A percentile compares a stretch with the other conserved stretches of the same genome.
These are phyloP conservation scores for Oophaga sylvatica DNA, from an alignment of 2,797 vertebrate species.

Conservation along the genomic window DNA sequence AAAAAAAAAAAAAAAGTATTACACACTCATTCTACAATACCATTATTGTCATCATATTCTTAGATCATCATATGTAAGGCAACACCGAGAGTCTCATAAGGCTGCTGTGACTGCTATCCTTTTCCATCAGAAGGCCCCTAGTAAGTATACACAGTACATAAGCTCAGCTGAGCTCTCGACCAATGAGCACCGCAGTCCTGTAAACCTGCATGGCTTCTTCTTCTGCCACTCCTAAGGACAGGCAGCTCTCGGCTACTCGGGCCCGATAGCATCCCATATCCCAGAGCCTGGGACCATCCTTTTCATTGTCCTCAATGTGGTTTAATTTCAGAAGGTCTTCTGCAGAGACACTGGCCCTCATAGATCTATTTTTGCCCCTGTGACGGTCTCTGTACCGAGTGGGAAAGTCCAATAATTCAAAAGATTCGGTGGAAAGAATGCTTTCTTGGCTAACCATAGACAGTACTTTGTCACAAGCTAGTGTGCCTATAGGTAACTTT, in stretches of 20 bases:
- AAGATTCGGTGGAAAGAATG: constrained; percentile 95
- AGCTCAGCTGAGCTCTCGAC: constrained; percentile 76
- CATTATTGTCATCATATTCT: not conserved
- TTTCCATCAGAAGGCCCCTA: not conserved
- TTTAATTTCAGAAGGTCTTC: constrained; percentile 83
- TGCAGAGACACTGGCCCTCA: constrained; percentile 87
- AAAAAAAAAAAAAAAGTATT: not conserved
- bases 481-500: constrained; percentile 3
- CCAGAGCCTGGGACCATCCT: constrained; percentile 72
- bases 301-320: constrained; percentile 54
- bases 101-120: not conserved
- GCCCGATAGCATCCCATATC: constrained; percentile 79
- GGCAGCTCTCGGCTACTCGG: constrained; percentile 78
- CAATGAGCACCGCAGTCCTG: constrained; percentile 73
- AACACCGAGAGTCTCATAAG: not conserved
- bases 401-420: constrained; percentile 91
- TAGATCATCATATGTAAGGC: not conserved
- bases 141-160: not conserved
- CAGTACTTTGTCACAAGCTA: constrained; percentile 55
- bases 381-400: constrained; percentile 65
- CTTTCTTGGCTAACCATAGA: constrained; percentile 93
- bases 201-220: constrained; percentile 78
- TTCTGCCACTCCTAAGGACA: constrained; percentile 80
- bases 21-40: not conserved
- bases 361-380: constrained; percentile 54